Conservation (phyloP, 2,113 vertebrate genomes). For the Catharus minimus region DNA sequence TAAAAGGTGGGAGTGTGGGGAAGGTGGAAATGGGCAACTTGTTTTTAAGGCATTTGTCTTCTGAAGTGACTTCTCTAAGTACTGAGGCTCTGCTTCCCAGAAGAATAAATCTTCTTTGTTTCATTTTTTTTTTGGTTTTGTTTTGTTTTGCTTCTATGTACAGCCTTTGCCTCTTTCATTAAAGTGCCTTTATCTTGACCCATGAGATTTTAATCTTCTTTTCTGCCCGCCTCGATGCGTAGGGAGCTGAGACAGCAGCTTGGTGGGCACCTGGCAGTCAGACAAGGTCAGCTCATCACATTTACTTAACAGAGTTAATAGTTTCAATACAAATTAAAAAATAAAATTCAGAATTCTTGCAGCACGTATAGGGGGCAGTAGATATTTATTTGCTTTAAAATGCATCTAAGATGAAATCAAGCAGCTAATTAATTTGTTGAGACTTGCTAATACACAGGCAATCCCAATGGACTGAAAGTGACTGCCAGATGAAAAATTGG, state of each 20-base stretch:
- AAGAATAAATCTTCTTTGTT: background rate
- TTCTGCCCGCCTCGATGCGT: background rate
- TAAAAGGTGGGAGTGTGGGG: background rate
- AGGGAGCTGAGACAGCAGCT: background rate
- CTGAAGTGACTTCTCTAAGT: background rate
- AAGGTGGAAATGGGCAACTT: background rate
- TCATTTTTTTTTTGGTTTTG: background rate
- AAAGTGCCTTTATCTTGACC: background rate
- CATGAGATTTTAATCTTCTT: background rate
- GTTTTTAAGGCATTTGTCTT: background rate
- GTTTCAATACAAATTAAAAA: background rate
- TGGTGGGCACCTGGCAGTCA: background rate
- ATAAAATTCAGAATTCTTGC: background rate
- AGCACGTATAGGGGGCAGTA: background rate
- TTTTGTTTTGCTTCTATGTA: background rate
- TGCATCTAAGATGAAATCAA: background rate
- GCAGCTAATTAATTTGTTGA: background rate
- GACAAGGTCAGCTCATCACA: background rate
- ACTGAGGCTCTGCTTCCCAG: background rate
- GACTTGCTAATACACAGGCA: background rate
- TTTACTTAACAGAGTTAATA: background rate
- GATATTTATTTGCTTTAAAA: background rate
- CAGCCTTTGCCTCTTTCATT: background rate
- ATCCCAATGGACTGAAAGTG: background rate
- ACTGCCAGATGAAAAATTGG: background rate